Evolutionary conservation across 2,797 vertebrate genomes (phyloP).

Genomic region (Sebastes nivosus): DNA sequence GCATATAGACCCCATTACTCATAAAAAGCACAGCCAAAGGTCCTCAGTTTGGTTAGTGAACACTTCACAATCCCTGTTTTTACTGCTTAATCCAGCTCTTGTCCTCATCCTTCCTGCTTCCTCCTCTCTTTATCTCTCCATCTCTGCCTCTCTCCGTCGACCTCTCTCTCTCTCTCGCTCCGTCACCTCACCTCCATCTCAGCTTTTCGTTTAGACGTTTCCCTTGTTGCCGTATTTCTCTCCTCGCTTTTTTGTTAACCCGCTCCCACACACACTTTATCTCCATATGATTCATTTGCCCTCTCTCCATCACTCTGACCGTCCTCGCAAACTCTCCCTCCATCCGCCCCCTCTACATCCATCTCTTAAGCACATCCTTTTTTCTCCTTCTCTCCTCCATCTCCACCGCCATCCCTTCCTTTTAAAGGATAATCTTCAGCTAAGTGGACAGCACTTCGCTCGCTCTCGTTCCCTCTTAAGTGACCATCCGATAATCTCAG

Average conservation of each 20-base stretch:
- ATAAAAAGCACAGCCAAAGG: conserved; percentile 81
- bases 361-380: conserved; percentile 79
- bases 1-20: conserved; percentile 84
- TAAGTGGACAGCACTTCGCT: conserved; percentile 89
- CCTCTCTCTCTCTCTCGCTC: conserved; percentile 44
- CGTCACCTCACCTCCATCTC: conserved; percentile 65
- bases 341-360: conserved; percentile 52
- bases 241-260: conserved; percentile 68
- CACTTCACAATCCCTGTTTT: conserved; percentile 70
- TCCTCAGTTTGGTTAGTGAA: conserved; percentile 42
- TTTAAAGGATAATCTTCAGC: conserved; percentile 96
- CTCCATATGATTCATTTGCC: conserved; percentile 69
- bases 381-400: conserved; percentile 67
- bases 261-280: conserved; percentile 77
- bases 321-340: conserved; percentile 63
- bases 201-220: conserved; percentile 83
- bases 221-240: conserved; percentile 44
- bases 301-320: conserved; percentile 53
- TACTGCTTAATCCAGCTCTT: conserved; percentile 72
- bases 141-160: conserved; percentile 55
- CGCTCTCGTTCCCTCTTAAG: conserved; percentile 79
- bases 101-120: conserved; percentile 76
- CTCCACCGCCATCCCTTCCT: conserved; percentile 64
- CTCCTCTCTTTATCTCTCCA: conserved; percentile 70
- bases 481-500: conserved; percentile 77